Evolutionary conservation across 1,140 invertebrate species (phyloP), one percentile per base, ranked within the genome.

Genomic region (Thalassaphorura encarpata): DNA sequence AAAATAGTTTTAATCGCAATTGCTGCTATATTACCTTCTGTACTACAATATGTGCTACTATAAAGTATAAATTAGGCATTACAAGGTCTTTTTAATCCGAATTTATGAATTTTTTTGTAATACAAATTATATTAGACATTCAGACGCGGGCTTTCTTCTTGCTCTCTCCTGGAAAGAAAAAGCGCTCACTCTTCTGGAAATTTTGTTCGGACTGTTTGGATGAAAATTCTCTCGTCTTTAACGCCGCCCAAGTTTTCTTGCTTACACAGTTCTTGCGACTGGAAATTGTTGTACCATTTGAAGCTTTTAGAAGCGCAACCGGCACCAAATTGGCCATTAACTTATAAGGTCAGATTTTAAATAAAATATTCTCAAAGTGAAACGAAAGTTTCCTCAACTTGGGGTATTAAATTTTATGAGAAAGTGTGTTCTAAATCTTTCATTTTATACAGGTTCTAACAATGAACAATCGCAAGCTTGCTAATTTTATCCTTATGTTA

Each of bases 271-370:
- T 56, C 45, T 19, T 28, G 13, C n/a, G 55, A 64, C 23, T 51
- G 58, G 59, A 65, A 49, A 24, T 65, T 15, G 26, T 49, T 63
- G 15, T 60, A 43, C 41, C 27, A 86, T 61, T 64, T 88, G 16
- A 77, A 79, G 24, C 79, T 87, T 0, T 66, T 87, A 4, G 70
- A 81, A 39, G 77, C 80, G n/a, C 84, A 85, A 66, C 84, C 85
- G 0, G 82, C 85, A 64, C 78, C 82, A 0, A 80, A 81, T 56
- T 87, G 84, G 84, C 71, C 79, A 3, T 76, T 83, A 52, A 64
- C 86, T 24, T 70, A 85, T 5, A 85, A 84, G 72, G 81, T 83
- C 69, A 36, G 8, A 43, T 11, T 27, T 31, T 33, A 43, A 13
- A 36, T 50, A 18, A 11, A 52, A 11, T 52, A 27, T 24, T n/a